Percentiles rank a stretch among this genome's conserved stretches.
phyloP scores from a whole-genome alignment of 2,113 vertebrate species.

The Genyomyrus donnyi region DNA sequence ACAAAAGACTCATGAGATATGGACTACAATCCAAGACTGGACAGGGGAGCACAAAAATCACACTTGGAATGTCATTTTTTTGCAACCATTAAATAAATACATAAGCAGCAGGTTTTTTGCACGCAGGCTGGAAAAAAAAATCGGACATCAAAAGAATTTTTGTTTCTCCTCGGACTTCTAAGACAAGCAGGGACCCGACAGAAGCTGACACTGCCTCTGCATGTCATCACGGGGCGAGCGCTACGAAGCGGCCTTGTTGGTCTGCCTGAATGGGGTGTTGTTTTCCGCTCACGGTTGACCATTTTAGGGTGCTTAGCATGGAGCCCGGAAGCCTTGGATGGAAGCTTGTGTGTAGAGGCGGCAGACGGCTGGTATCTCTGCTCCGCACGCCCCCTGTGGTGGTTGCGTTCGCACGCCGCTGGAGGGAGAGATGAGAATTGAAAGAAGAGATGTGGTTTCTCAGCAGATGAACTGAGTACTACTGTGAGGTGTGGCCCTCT shows the following conservation, averaged over 20 bases:
- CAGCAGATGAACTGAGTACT: background rate
- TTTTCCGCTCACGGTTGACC: background rate
- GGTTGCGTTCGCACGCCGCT: background rate
- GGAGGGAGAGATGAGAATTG: background rate
- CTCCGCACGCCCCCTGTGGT: background rate
- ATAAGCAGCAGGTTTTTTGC: background rate
- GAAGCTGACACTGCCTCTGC: background rate
- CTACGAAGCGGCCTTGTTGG: background rate
- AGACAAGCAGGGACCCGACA: background rate
- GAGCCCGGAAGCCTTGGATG: background rate
- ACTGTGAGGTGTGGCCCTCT: background rate
- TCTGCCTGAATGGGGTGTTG: background rate
- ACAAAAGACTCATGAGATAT: background rate
- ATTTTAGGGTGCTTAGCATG: background rate
- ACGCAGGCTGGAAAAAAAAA: background rate
- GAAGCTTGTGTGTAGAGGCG: background rate
- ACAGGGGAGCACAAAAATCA: background rate
- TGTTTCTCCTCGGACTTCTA: background rate
- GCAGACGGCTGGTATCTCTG: background rate
- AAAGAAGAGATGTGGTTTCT: constrained; percentile 22
- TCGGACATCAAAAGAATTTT: background rate
- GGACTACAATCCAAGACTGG: background rate
- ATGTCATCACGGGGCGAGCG: background rate
- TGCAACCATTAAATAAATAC: background rate
- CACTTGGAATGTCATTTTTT: background rate